phyloP scores from a whole-genome alignment of 2,113 vertebrate genomes.

The Salvelinus sp. region DNA sequence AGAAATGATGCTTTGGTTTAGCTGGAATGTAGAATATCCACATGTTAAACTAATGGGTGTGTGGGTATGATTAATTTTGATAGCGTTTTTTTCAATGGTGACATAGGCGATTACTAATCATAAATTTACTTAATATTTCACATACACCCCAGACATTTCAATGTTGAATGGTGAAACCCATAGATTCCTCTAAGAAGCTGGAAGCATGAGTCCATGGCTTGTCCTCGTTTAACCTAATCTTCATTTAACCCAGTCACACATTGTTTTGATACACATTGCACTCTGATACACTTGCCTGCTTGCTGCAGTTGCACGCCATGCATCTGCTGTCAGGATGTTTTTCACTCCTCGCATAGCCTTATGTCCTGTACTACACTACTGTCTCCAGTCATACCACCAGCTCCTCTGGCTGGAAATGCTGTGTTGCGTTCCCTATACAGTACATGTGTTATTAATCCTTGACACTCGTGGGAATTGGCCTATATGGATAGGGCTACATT shows the following conservation, averaged over 20 bases:
- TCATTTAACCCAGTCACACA: background rate
- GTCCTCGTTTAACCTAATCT: constrained; percentile 37
- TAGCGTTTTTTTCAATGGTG: background rate
- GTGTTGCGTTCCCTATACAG: no score
- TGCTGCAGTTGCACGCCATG: constrained; percentile 31
- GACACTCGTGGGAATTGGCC: no score
- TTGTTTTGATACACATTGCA: background rate
- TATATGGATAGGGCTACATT: no score
- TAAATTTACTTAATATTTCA: constrained; percentile 19
- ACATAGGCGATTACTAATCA: background rate
- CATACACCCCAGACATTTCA: background rate
- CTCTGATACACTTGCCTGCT: constrained; percentile 12
- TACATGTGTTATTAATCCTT: no score
- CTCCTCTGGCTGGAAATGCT: no score
- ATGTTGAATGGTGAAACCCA: constrained; percentile 18
- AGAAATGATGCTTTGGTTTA: background rate
- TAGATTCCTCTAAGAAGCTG: constrained; percentile 36
- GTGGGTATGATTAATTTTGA: background rate
- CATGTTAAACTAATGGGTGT: background rate
- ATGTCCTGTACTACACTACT: no score
- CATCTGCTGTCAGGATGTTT: constrained; percentile 58
- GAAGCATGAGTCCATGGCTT: constrained; percentile 28
- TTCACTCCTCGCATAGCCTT: constrained; percentile 37
- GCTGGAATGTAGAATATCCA: background rate
- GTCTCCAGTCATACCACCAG: no score